A percentile compares a stretch with the other conserved stretches of the same genome.
Evolutionary conservation across 2,797 vertebrate species (phyloP).

Genomic region (Microctenopoma stevenorrisi): DNA sequence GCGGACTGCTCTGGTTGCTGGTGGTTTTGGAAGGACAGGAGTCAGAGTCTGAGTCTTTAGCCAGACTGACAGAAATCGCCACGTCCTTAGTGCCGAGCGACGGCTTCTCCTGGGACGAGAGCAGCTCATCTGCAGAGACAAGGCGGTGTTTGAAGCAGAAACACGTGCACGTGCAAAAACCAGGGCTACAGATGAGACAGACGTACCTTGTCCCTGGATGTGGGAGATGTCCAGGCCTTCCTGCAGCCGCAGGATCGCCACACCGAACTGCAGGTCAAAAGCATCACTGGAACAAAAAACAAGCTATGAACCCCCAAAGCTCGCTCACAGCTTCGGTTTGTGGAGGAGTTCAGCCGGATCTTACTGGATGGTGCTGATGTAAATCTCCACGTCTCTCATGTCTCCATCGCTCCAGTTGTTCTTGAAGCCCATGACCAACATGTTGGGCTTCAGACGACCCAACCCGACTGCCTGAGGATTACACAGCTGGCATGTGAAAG

Average conservation of each 20-base stretch:
- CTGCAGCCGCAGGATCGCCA: conserved; percentile 91
- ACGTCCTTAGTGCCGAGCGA: conserved; percentile 85
- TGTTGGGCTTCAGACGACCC: conserved; percentile 95
- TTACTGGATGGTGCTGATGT: conserved; percentile 97
- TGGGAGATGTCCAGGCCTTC: conserved; percentile 96
- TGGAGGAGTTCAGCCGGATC: conserved; percentile 31
- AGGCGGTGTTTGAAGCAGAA: not conserved
- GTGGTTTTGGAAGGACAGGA: conserved; percentile 82
- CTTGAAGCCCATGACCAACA: conserved; percentile 95
- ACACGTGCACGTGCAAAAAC: not conserved
- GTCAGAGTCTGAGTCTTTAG: conserved; percentile 88
- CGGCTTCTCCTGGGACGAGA: conserved; percentile 90
- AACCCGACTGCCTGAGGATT: conserved; percentile 89
- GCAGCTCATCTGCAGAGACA: conserved; percentile 86
- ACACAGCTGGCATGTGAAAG: not conserved
- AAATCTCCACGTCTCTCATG: conserved; percentile 94
- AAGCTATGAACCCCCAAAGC: not conserved
- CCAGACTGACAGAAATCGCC: conserved; percentile 86
- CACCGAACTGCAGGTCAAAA: conserved; percentile 93
- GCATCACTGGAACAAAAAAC: conserved; percentile 86
- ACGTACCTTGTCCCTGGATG: conserved; percentile 91
- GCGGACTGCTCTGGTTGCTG: conserved; percentile 84
- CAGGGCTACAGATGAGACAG: conserved; percentile 58
- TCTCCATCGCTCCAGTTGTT: conserved; percentile 93
- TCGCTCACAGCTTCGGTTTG: too few species aligned